These are phyloP conservation scores for Drosophila erecta DNA, from an alignment of 1,140 invertebrate genomes.

Conservation along the genomic window DNA sequence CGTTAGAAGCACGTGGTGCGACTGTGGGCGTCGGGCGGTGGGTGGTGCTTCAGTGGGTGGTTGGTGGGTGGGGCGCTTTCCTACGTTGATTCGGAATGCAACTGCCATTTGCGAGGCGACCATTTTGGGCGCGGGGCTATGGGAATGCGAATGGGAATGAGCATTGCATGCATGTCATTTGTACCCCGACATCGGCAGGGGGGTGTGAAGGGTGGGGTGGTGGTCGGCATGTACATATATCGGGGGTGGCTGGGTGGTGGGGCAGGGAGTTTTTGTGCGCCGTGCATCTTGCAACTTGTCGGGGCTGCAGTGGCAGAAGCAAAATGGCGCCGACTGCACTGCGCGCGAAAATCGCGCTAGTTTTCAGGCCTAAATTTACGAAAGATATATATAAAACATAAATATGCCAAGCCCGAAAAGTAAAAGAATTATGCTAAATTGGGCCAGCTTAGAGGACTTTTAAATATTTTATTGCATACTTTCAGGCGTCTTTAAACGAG, in stretches of 20 bases:
- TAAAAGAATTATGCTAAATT: no score
- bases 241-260: background rate
- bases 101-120: slow-evolving; percentile 76
- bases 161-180: slow-evolving; percentile 81
- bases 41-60: background rate
- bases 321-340: slow-evolving; percentile 65
- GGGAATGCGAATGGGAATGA: slow-evolving; percentile 35
- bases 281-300: slow-evolving; percentile 57
- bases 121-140: slow-evolving; percentile 60
- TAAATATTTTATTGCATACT: no score
- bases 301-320: slow-evolving; percentile 53
- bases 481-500: no score
- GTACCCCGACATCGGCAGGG: slow-evolving; percentile 50
- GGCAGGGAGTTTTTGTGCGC: slow-evolving; percentile 26
- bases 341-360: background rate
- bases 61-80: background rate
- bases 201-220: background rate
- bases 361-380: no score
- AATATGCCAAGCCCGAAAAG: no score
- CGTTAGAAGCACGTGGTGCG: slow-evolving; percentile 57
- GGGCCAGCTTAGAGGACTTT: no score
- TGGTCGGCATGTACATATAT: background rate
- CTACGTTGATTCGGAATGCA: slow-evolving; percentile 39
- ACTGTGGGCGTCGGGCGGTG: slow-evolving; percentile 2
- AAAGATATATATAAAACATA: no score